phyloP scores from a whole-genome alignment of 2,113 vertebrate species.

The Mixornis gularis region DNA sequence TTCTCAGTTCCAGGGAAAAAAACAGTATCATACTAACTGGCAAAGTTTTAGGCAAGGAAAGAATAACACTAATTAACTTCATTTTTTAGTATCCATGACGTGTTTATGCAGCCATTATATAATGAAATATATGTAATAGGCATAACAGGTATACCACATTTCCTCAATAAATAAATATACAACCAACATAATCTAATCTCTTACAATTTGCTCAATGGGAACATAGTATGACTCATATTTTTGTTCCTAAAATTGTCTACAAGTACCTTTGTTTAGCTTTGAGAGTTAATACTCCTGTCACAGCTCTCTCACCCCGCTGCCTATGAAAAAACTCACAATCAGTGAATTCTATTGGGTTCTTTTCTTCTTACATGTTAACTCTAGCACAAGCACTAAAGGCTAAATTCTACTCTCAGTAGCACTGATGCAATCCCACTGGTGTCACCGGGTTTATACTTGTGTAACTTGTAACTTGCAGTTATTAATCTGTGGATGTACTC shows the following conservation, averaged over 20 bases:
- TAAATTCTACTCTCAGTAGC: not conserved
- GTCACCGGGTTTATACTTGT: not conserved
- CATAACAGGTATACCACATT: not conserved
- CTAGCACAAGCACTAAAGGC: not conserved
- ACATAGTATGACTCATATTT: not conserved
- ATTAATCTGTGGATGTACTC: not conserved
- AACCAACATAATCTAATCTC: not conserved
- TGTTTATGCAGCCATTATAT: not conserved
- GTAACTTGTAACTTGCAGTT: not conserved
- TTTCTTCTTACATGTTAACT: not conserved
- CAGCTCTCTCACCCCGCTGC: not conserved
- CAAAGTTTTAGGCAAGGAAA: not conserved
- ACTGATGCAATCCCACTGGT: not conserved
- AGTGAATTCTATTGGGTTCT: not conserved
- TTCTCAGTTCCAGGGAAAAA: not conserved
- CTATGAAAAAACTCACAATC: not conserved
- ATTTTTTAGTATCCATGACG: not conserved
- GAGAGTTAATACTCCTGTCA: not conserved
- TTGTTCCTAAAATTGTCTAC: not conserved
- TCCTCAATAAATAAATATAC: not conserved
- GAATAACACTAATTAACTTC: not conserved
- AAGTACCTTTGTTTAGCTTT: not conserved
- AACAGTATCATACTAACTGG: not conserved
- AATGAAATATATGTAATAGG: not conserved
- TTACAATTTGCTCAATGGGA: not conserved